Evolutionary conservation across 2,113 vertebrate genomes (phyloP), one percentile per base, ranked within the genome.

Genomic region (Microcebus tavaratra): DNA sequence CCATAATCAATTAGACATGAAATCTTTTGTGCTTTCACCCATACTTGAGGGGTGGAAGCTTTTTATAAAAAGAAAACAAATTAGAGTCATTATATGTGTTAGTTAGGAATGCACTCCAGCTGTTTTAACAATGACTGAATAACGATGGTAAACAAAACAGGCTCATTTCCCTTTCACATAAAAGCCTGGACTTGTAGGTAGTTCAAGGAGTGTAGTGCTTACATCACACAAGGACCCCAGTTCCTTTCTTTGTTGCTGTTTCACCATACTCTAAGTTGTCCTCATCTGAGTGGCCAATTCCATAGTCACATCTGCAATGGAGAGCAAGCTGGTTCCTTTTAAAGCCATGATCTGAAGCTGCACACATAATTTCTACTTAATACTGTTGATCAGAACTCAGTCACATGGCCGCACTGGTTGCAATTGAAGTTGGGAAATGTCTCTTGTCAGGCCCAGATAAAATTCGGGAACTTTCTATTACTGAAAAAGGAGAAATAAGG

Each of bases 31-130:
- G 72, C 48, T 91, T 81, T 39, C 59, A 57, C 50, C 14, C n/a
- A 63, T 90, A 50, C 10, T 89, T 70, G 50, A 68, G 27, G 13
- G 50, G 20, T 6, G 75, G 29, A 88, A 89, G 79, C 20, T 57
- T n/a, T 57, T 92, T 79, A 82, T n/a, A 91, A 91, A 59, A 50
- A 80, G 36, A 68, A 82, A 94, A 91, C 39, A 21, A 83, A 42
- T 25, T 67, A 65, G 42, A 84, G 72, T 53, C 70, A 70, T 15
- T 39, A n/a, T 76, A 76, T 12, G 10, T 68, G 29, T 65, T 94
- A 67, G 39, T 86, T 59, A 94, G 42, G 48, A 91, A 88, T 82
- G 25, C 50, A 91, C 34, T 65, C 50, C 6, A 50, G 42, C 53
- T 78, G 7, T 83, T 83, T 91, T 91, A 88, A 88, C 34, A 87